These are phyloP conservation scores for Trachythela sp. DNA, from an alignment of 64 coral and sea anemone species.

Conservation along the genomic window DNA sequence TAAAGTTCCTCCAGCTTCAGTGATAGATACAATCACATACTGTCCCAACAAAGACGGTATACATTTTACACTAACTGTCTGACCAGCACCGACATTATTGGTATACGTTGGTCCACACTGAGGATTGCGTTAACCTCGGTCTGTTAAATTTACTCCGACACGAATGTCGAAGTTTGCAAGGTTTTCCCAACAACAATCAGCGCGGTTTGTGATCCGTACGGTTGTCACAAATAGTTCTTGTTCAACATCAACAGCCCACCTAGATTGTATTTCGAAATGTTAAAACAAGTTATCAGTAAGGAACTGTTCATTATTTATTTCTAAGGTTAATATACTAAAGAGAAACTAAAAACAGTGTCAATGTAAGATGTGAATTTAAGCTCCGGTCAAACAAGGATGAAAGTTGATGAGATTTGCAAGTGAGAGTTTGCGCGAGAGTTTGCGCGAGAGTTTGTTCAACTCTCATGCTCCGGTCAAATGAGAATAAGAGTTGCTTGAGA, in stretches of 20 bases:
- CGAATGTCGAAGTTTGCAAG: not conserved
- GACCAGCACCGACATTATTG: not conserved
- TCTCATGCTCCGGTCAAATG: no score
- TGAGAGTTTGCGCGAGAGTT: no score
- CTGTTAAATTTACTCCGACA: not conserved
- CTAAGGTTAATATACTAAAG: no score
- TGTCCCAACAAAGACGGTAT: not conserved
- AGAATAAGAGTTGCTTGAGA: no score
- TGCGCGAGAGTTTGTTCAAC: no score
- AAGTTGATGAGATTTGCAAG: no score
- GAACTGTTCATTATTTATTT: no score
- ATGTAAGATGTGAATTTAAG: no score
- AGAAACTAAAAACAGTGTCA: no score
- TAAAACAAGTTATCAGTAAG: not conserved
- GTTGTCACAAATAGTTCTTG: not conserved
- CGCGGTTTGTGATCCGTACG: not conserved
- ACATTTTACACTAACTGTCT: not conserved
- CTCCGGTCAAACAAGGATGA: no score
- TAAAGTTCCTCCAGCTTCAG: not conserved
- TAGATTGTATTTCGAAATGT: no score
- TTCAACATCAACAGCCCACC: not conserved
- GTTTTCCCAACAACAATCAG: not conserved
- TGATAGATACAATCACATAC: not conserved
- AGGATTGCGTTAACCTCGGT: not conserved
- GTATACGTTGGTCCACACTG: not conserved